Percentiles rank a stretch among this genome's conserved stretches.
Conservation (phyloP, 1,140 invertebrate species). For the Vollenhovia emeryi region DNA sequence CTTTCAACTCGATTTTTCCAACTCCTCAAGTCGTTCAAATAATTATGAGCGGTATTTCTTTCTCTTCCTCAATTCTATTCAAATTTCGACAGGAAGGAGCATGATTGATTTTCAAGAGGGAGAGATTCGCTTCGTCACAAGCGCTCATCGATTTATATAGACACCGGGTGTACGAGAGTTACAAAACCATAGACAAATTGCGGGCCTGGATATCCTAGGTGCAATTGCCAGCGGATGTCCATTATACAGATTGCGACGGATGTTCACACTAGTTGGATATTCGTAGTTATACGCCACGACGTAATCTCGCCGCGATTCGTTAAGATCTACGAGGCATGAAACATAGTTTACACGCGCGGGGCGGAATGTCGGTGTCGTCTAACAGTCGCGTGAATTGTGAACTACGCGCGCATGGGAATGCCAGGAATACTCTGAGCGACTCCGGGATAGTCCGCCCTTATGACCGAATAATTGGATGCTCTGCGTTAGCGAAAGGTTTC, state of each 20-base stretch:
- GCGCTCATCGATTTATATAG: not conserved
- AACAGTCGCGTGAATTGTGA: constrained; percentile 24
- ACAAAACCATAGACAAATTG: constrained; percentile 8
- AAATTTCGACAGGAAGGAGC: not conserved
- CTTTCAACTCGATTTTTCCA: too few relatives aligned
- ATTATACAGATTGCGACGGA: constrained; percentile 45
- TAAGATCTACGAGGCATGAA: constrained; percentile 46
- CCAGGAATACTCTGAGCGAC: not conserved
- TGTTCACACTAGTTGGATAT: constrained; percentile 15
- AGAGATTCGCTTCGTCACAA: not conserved
- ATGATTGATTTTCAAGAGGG: not conserved
- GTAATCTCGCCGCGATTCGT: constrained; percentile 40
- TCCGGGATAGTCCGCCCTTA: not conserved
- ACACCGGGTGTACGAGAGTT: not conserved
- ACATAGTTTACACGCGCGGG: constrained; percentile 34
- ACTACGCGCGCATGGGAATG: not conserved
- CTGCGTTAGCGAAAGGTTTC: not conserved
- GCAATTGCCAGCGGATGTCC: constrained; percentile 32
- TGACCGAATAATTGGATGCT: not conserved
- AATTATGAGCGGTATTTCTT: too few relatives aligned
- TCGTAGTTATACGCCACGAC: constrained; percentile 6
- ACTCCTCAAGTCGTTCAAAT: too few relatives aligned
- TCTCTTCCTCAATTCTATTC: not conserved
- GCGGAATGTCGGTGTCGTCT: constrained; percentile 9
- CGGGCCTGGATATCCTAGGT: not conserved